Percentiles rank a stretch among this genome's conserved stretches.
phyloP scores from a whole-genome alignment of 2,797 vertebrate species.

The Pogonophryne albipinna region DNA sequence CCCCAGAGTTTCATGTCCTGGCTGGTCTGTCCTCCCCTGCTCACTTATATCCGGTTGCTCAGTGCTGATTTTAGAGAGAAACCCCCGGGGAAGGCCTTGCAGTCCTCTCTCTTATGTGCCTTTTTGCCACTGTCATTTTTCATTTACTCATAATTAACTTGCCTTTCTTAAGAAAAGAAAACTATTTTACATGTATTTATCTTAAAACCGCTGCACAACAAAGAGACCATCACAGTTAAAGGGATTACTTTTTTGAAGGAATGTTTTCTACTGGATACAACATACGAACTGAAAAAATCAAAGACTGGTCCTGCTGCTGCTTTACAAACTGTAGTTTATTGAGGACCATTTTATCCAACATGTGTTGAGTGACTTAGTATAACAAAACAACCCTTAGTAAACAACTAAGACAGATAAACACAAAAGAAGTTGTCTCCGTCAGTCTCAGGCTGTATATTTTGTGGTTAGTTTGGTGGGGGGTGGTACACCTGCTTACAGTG shows the following conservation, averaged over 20 bases:
- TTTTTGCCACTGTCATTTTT: conserved; percentile 7
- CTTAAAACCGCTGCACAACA: background rate
- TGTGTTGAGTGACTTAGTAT: background rate
- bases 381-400: conserved; percentile 34
- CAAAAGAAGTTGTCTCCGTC: conserved; percentile 26
- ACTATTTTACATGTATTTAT: conserved; percentile 13
- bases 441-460: background rate
- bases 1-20: conserved; percentile 69
- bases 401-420: conserved; percentile 21
- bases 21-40: conserved; percentile 48
- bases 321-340: conserved; percentile 17
- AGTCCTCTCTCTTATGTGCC: conserved; percentile 14
- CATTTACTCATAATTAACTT: conserved; percentile 2
- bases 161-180: background rate
- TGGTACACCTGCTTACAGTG: background rate
- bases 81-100: conserved; percentile 25
- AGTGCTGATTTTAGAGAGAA: conserved; percentile 58
- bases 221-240: background rate
- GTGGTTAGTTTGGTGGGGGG: background rate
- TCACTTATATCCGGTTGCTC: conserved; percentile 49
- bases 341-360: conserved; percentile 10
- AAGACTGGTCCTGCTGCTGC: background rate
- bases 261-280: background rate
- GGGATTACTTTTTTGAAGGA: background rate
- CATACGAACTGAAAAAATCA: conserved; percentile 10